Conservation (phyloP, 2,113 vertebrate genomes). For the Cyprinus carpio region DNA sequence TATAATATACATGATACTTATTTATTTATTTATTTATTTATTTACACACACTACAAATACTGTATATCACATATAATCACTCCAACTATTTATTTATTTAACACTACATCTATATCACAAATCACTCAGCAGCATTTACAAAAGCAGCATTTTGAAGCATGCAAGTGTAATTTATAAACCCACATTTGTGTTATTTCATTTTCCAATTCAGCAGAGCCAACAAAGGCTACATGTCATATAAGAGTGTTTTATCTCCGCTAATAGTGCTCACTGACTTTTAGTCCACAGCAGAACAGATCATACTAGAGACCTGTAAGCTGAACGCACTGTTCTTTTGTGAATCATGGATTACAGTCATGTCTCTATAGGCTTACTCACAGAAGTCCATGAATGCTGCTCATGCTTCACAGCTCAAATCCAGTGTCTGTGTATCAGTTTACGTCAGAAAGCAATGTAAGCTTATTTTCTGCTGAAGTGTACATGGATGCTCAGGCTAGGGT, state of each 20-base stretch:
- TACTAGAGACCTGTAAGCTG: neutral
- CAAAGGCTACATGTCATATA: neutral
- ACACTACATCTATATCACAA: too few species aligned
- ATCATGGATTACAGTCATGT: constrained; percentile 51
- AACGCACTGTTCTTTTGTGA: constrained; percentile 32
- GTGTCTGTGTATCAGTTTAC: constrained; percentile 38
- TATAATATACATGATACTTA: too few species aligned
- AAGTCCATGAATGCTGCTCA: constrained; percentile 43
- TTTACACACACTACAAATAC: too few species aligned
- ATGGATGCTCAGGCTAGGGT: constrained; percentile 38
- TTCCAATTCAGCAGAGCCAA: neutral
- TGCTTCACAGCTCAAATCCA: constrained; percentile 48
- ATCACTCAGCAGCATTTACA: too few species aligned
- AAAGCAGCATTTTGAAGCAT: too few species aligned
- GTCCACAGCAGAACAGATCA: constrained; percentile 23
- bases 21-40: too few species aligned
- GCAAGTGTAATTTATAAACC: neutral
- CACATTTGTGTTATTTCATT: neutral
- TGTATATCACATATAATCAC: too few species aligned
- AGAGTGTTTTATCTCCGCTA: neutral
- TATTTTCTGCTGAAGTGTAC: constrained; percentile 53
- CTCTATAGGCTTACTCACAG: constrained; percentile 38
- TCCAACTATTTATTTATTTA: too few species aligned
- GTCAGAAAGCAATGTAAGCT: constrained; percentile 42
- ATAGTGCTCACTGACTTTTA: constrained; percentile 10